Evolutionary conservation across 2,888 invertebrate species (phyloP), one percentile per base, ranked within the genome.

Genomic region (Mechanitis mazaeus): DNA sequence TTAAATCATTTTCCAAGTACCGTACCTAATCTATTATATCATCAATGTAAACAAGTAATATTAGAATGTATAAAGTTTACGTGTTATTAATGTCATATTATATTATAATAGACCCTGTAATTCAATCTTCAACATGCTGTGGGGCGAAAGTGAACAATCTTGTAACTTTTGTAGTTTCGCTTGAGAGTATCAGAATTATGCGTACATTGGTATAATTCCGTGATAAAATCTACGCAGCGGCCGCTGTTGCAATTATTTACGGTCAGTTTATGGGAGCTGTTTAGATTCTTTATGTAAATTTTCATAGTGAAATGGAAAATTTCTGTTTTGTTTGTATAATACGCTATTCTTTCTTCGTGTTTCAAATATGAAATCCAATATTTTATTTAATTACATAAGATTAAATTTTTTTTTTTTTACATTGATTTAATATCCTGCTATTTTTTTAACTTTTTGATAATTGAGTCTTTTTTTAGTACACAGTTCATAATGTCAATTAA

Each of bases 151-250:
- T 61, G 69, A 64, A 65, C 64, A 66, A 63, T 67, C 66, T 68
- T 69, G 65, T 69, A 71, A 74, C 71, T 73, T 74, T 72, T 72
- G 67, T 69, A 64, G 70, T 69, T 65, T 69, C 66, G 68, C 69
- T 68, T 64, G 69, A 59, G 64, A 69, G 76, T 77, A 78, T 74
- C 76, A 76, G 74, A 71, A 63, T 69, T 67, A 69, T 72, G 69
- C 71, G 69, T 72, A 71, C 68, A 70, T 68, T 74, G 77, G 71
- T 72, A 75, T 76, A 76, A 77, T 76, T 72, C 73, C 68, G 71
- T 73, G 79, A 79, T 81, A 79, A 76, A 69, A 81, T 80, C 80
- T 75, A 69, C 69, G 68, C 69, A 75, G 59, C 11, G 33, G 38
- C 20, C 46, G 45, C 56, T 55, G 47, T 69, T 64, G 71, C 71